Base-by-base conservation (phyloP, 2,797 vertebrate genomes). In the Pelochelys cantorii region DNA sequence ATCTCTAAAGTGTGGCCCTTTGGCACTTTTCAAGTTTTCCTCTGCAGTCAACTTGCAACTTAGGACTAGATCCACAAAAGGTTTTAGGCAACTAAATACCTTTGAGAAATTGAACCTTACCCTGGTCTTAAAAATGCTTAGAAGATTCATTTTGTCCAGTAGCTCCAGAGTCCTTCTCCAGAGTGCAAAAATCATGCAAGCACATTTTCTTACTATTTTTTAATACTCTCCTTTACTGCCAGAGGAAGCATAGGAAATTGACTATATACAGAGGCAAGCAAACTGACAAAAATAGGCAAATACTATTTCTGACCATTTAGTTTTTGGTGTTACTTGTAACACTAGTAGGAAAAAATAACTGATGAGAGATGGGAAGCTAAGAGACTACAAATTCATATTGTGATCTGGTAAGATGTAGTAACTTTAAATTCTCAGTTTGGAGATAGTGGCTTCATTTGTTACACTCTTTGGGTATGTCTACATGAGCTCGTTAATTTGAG, bases 391-490 rank as follows among this genome's bases (percentile, higher is more conserved):
- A 31, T 78, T 89, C 60, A 53, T 86, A 37, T 17, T 53, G 17
- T 37, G 34, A 71, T 37, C 68, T 71, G 34, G 34, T 65, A 90
- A 25, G n/a, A 18, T 0, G 1, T 2, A 81, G 81, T 79, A 89
- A 75, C 34, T 80, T 83, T 83, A 94, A 81, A 62, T 3, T 84
- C 87, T 88, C 71, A 84, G 42, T 54, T 54, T 0, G 37, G 85
- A 93, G 89, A 81, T 27, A 95, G 20, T 29, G 92, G 77, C 54
- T 12, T 75, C 53, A 34, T 83, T 60, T 87, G n/a, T 15, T 90
- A 1, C 27, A 88, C 31, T 57, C 83, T 65, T n/a, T n/a, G n/a
- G n/a, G n/a, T n/a, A n/a, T n/a, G n/a, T n/a, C n/a, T n/a, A n/a
- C n/a, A n/a, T n/a, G n/a, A n/a, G n/a, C n/a, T n/a, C n/a, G n/a